Percentiles rank a stretch among this genome's conserved stretches.
Conservation (phyloP, 2,888 invertebrate genomes). For the Oxytorus armatus region DNA sequence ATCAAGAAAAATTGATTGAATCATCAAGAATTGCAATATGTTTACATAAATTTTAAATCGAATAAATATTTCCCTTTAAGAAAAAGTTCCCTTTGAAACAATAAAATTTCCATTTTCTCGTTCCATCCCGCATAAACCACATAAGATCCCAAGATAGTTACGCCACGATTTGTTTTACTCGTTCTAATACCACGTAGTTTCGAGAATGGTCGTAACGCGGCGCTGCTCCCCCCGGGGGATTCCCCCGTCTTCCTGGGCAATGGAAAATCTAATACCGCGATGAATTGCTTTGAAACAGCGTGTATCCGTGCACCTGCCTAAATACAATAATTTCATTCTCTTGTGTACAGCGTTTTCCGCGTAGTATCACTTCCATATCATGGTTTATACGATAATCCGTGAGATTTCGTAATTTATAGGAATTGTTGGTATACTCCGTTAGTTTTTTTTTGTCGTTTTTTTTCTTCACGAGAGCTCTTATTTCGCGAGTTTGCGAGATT, state of each 20-base stretch:
- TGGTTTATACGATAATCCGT: constrained; percentile 44
- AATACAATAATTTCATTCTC: constrained; percentile 77
- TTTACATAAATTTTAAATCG: too few species aligned
- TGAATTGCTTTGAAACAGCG: constrained; percentile 32
- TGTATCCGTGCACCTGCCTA: constrained; percentile 71
- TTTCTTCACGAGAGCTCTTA: neutral
- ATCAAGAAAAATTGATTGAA: too few species aligned
- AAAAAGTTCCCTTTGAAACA: too few species aligned
- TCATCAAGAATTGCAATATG: too few species aligned
- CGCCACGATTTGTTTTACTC: constrained; percentile 51
- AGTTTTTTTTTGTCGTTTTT: constrained; percentile 22
- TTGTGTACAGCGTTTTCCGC: constrained; percentile 26
- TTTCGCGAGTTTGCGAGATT: constrained; percentile 51
- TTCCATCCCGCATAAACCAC: neutral
- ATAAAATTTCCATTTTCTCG: too few species aligned
- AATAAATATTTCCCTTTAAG: too few species aligned
- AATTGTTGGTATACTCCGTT: constrained; percentile 37
- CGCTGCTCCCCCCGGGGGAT: neutral
- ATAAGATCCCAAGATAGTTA: constrained; percentile 10
- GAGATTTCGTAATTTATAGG: constrained; percentile 59
- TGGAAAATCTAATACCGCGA: constrained; percentile 19
- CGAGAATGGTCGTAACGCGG: constrained; percentile 28
- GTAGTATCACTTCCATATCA: constrained; percentile 48
- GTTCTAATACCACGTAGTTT: constrained; percentile 44
- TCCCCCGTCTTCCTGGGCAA: constrained; percentile 19